Conservation (phyloP, 2,888 invertebrate species). For the Nemotelus pantherinus region DNA sequence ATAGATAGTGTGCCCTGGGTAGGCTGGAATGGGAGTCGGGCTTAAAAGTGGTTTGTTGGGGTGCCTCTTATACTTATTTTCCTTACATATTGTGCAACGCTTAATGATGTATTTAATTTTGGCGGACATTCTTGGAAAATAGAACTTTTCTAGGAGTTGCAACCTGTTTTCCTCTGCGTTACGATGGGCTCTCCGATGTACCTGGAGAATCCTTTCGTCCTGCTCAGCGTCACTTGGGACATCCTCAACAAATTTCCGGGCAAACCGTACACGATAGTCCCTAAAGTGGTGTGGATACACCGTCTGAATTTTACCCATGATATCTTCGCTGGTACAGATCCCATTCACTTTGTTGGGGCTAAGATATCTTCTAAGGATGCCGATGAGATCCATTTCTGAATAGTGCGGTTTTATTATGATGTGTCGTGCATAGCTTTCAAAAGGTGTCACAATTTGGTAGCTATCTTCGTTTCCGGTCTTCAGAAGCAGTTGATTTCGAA, state of each 20-base stretch:
- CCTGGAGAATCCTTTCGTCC: constrained; percentile 44
- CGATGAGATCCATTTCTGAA: background rate
- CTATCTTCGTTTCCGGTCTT: constrained; percentile 10
- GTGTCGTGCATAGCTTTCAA: background rate
- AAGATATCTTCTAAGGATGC: constrained; percentile 17
- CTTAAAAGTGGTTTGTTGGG: constrained; percentile 17
- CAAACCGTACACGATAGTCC: constrained; percentile 35
- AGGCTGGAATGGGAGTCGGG: constrained; percentile 23
- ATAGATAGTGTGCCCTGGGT: constrained; percentile 32
- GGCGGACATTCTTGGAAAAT: constrained; percentile 42
- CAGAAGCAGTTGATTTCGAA: constrained; percentile 9
- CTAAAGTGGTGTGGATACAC: constrained; percentile 46
- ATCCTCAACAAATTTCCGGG: constrained; percentile 31
- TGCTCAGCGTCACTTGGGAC: constrained; percentile 36
- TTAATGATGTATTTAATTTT: constrained; percentile 42
- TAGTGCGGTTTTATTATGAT: constrained; percentile 13
- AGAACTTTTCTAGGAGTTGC: constrained; percentile 45
- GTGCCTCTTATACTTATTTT: constrained; percentile 46
- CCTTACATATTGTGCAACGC: constrained; percentile 34
- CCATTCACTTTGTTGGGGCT: constrained; percentile 40
- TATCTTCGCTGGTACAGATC: constrained; percentile 19
- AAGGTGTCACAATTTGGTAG: constrained; percentile 8
- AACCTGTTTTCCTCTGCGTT: constrained; percentile 45
- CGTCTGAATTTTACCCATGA: constrained; percentile 44
- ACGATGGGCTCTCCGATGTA: constrained; percentile 47